phyloP scores from a whole-genome alignment of 1,140 invertebrate genomes.

The Galleria mellonella region DNA sequence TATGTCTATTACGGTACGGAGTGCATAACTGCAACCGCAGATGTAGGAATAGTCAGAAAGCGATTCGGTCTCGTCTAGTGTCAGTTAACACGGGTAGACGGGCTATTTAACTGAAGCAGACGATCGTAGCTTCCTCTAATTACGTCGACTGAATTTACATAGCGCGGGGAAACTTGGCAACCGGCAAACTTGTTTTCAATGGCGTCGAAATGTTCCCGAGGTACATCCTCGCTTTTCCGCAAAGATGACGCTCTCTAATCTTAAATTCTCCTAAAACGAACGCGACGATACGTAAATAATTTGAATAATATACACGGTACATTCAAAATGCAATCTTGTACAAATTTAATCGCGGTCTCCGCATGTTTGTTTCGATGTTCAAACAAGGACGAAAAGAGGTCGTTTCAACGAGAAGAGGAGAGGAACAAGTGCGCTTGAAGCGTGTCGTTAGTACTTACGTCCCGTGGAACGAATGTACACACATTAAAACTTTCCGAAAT shows the following conservation, averaged over 20 bases:
- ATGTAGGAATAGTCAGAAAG: slow-evolving; percentile 23
- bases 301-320: too few species aligned
- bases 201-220: slow-evolving; percentile 15
- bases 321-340: slow-evolving; percentile 1
- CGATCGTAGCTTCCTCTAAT: slow-evolving; percentile 39
- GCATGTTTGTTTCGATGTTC: slow-evolving; percentile 53
- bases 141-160: slow-evolving; percentile 40
- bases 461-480: slow-evolving; percentile 52
- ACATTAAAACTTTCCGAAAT: slow-evolving; percentile 66
- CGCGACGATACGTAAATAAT: neutral
- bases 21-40: slow-evolving; percentile 13
- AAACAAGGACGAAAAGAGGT: slow-evolving; percentile 56
- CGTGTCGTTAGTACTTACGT: slow-evolving; percentile 43
- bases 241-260: neutral
- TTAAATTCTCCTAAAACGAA: slow-evolving; percentile 8
- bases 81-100: slow-evolving; percentile 26
- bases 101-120: slow-evolving; percentile 26
- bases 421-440: slow-evolving; percentile 45
- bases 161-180: slow-evolving; percentile 40
- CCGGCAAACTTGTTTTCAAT: slow-evolving; percentile 25
- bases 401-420: slow-evolving; percentile 38
- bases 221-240: slow-evolving; percentile 7
- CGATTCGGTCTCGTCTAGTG: slow-evolving; percentile 20
- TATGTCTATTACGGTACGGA: slow-evolving; percentile 12
- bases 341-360: slow-evolving; percentile 42